phyloP scores from a whole-genome alignment of 2,113 vertebrate species.

The Heterotis niloticus region DNA sequence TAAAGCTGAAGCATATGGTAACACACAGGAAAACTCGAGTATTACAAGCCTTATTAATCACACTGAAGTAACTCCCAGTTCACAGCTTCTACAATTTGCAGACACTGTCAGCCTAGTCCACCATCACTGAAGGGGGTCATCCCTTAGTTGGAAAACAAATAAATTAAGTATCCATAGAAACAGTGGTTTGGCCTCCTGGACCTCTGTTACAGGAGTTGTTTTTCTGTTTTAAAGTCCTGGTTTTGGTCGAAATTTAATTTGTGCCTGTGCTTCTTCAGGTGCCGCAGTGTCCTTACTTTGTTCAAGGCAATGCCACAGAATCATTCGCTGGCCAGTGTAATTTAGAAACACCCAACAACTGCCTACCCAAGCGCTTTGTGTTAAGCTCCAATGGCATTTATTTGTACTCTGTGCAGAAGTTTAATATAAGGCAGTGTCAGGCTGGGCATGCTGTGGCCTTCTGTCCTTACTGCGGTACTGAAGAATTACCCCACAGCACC shows the following conservation, averaged over 20 bases:
- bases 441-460: slow-evolving; percentile 10
- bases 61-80: slow-evolving; percentile 42
- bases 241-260: not conserved
- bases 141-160: not conserved
- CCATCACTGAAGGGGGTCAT: not conserved
- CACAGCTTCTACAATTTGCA: slow-evolving; percentile 29
- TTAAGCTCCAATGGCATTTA: slow-evolving; percentile 39
- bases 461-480: not conserved
- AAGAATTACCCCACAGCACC: not conserved
- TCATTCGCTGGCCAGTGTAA: slow-evolving; percentile 41
- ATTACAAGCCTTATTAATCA: not conserved
- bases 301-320: slow-evolving; percentile 46
- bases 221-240: not conserved
- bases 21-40: too few species aligned
- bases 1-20: too few species aligned
- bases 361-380: slow-evolving; percentile 40
- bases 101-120: slow-evolving; percentile 15
- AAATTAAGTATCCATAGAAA: not conserved
- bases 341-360: slow-evolving; percentile 42
- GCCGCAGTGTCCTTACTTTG: slow-evolving; percentile 27
- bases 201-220: not conserved
- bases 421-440: slow-evolving; percentile 30
- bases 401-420: slow-evolving; percentile 30
- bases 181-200: not conserved
- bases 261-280: too few species aligned